These are phyloP conservation scores for Bufo gargarizans DNA, from an alignment of 2,113 vertebrate genomes.

Conservation along the genomic window DNA sequence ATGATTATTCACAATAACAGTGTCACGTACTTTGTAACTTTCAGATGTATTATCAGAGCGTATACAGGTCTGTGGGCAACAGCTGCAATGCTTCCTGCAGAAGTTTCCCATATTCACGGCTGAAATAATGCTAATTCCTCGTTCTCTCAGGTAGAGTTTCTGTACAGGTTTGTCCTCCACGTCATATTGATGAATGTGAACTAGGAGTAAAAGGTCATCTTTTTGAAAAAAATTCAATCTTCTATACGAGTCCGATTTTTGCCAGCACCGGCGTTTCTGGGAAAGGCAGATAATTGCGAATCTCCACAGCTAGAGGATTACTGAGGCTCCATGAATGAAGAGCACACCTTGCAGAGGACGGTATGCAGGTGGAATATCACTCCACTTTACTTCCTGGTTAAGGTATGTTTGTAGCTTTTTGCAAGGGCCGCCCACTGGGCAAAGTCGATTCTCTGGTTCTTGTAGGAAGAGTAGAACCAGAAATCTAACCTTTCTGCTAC, in stretches of 20 bases:
- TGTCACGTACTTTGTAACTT: neutral
- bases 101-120: slow-evolving; percentile 69
- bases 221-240: neutral
- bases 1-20: neutral
- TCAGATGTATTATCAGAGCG: slow-evolving; percentile 11
- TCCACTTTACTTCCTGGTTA: slow-evolving; percentile 54
- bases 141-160: neutral
- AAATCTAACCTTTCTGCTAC: neutral
- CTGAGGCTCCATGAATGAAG: neutral
- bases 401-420: slow-evolving; percentile 41
- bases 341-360: neutral
- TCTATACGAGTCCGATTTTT: neutral
- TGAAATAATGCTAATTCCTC: neutral
- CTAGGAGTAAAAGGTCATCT: neutral
- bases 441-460: slow-evolving; percentile 18
- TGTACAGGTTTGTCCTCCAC: neutral
- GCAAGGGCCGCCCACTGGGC: slow-evolving; percentile 7
- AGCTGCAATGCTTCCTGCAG: slow-evolving; percentile 64
- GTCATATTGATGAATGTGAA: neutral
- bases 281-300: neutral
- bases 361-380: slow-evolving; percentile 11
- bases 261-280: neutral
- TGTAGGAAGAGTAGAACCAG: neutral
- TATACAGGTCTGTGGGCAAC: slow-evolving; percentile 62
- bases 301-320: neutral